Evolutionary conservation across 37 sponge, comb jelly and placozoan genomes (phyloP).

Genomic region (Agelas oroides): DNA sequence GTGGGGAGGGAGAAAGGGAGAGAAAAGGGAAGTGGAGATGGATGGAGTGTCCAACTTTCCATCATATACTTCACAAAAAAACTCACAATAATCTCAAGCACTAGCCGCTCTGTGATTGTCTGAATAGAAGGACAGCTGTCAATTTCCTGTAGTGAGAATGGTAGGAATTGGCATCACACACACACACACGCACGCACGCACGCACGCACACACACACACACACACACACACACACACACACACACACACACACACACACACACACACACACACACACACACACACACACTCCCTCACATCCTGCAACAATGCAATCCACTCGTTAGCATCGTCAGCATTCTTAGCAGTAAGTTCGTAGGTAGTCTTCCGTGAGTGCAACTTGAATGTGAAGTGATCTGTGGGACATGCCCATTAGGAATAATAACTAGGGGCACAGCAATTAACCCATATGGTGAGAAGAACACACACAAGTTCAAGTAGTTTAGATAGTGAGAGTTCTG

Average conservation of each 20-base stretch:
- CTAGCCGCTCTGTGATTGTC: conserved; percentile 79
- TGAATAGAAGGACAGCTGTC: conserved; percentile 76
- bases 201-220: conserved; percentile 44
- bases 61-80: not conserved
- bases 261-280: conserved; percentile 47
- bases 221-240: conserved; percentile 49
- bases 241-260: conserved; percentile 50
- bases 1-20: not conserved
- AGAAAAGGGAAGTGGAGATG: not conserved
- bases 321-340: conserved; percentile 57
- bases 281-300: conserved; percentile 47
- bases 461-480: not conserved
- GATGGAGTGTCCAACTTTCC: not conserved
- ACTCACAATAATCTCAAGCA: conserved; percentile 66
- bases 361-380: conserved; percentile 72
- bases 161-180: not conserved
- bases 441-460: not conserved
- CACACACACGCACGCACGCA: conserved; percentile 18
- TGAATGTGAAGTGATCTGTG: conserved; percentile 65
- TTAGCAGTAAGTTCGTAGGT: conserved; percentile 58
- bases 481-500: too few relatives aligned
- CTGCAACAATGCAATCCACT: conserved; percentile 79
- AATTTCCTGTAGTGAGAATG: conserved; percentile 39
- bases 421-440: not conserved
- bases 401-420: not conserved